Evolutionary conservation across 2,113 vertebrate genomes (phyloP).

Genomic region (Istiophorus platypterus): DNA sequence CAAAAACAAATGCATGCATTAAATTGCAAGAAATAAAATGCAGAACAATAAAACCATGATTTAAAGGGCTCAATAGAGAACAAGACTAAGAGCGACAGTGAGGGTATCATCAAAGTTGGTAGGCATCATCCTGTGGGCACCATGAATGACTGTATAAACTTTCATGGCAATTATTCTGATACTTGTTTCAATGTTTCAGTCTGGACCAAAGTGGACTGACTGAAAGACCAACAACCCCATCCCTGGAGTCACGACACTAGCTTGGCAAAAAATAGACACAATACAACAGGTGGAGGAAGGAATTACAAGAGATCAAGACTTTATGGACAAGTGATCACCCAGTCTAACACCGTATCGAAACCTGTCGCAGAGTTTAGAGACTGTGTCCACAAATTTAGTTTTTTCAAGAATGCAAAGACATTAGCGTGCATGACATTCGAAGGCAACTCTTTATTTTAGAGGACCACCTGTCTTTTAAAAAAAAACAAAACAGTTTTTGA

Average conservation of each 20-base stretch:
- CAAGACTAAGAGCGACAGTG: too few relatives aligned
- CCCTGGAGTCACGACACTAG: not conserved
- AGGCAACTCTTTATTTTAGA: not conserved
- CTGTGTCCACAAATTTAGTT: not conserved
- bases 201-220: too few relatives aligned
- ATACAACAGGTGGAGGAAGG: not conserved
- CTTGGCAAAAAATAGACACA: not conserved
- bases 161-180: too few relatives aligned
- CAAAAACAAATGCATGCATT: too few relatives aligned
- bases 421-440: not conserved
- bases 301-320: not conserved
- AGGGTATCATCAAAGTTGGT: too few relatives aligned
- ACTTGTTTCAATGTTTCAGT: too few relatives aligned
- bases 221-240: not conserved
- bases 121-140: too few relatives aligned
- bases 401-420: not conserved
- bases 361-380: not conserved
- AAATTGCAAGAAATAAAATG: too few relatives aligned
- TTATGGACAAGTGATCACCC: not conserved
- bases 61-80: too few relatives aligned
- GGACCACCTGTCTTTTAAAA: slow-evolving; percentile 22
- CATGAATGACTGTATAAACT: too few relatives aligned
- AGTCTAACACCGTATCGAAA: not conserved
- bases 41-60: too few relatives aligned
- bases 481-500: not conserved